Evolutionary conservation across 2,888 invertebrate species (phyloP).

Genomic region (Pediacus dermestoides): DNA sequence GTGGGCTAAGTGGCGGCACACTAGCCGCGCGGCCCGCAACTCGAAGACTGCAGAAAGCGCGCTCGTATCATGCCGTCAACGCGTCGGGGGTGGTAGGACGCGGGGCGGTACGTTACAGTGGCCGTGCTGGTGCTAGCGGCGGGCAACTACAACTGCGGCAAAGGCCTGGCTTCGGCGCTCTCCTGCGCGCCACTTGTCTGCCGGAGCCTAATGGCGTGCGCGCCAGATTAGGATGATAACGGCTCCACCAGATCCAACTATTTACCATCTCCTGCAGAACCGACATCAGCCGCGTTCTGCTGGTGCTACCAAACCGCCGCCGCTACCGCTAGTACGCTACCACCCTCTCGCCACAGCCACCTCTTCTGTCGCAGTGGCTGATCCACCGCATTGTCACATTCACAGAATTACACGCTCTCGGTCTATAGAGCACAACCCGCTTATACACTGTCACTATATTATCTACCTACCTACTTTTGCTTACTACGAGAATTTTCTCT

Average conservation of each 20-base stretch:
- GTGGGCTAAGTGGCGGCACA: conserved; percentile 27
- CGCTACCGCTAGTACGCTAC: too few species aligned
- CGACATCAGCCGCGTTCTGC: too few species aligned
- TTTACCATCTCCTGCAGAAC: too few species aligned
- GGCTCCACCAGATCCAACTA: too few species aligned
- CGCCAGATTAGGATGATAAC: conserved; percentile 22
- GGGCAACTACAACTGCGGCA: conserved; percentile 46
- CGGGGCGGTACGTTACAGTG: conserved; percentile 42
- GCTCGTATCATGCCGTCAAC: conserved; percentile 44
- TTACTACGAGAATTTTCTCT: too few species aligned
- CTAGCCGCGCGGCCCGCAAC: conserved; percentile 49
- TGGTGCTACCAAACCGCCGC: too few species aligned
- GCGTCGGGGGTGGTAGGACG: conserved; percentile 43
- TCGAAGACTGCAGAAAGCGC: conserved; percentile 48
- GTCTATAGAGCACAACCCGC: conserved; percentile 24
- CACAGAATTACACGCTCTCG: conserved; percentile 23
- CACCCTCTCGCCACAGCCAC: conserved; percentile 17
- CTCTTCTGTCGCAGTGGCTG: conserved; percentile 26
- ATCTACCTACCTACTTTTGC: too few species aligned
- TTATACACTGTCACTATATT: too few species aligned
- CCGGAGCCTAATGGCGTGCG: conserved; percentile 32
- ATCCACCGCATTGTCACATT: conserved; percentile 27
- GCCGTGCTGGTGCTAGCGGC: conserved; percentile 45
- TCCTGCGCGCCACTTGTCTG: conserved; percentile 40
- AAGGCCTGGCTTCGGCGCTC: conserved; percentile 45